Conservation (phyloP, 2,888 invertebrate genomes). For the Sipha maydis region DNA sequence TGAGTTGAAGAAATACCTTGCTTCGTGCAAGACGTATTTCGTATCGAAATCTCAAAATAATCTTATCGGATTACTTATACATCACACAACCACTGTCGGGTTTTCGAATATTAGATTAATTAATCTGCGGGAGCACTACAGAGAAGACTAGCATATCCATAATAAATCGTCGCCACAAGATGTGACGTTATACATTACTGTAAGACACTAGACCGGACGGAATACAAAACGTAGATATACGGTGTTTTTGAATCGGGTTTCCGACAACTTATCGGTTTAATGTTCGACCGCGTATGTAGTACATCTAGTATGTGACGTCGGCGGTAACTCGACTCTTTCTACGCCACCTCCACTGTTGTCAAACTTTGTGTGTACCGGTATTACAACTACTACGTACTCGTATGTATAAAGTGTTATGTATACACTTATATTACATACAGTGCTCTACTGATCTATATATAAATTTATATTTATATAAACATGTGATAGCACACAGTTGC, state of each 20-base stretch:
- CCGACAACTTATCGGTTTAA: neutral
- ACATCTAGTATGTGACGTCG: constrained; percentile 2
- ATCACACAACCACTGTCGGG: no score
- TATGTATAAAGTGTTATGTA: neutral
- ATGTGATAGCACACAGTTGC: neutral
- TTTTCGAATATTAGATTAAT: no score
- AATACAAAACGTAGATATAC: neutral
- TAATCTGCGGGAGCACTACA: no score
- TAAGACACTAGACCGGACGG: no score
- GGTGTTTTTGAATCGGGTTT: neutral
- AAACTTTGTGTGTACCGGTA: neutral
- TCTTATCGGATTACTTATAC: no score
- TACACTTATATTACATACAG: neutral
- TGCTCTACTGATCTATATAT: no score
- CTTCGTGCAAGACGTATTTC: no score
- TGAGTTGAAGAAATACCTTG: no score
- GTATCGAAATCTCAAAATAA: no score
- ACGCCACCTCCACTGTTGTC: neutral
- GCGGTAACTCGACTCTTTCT: neutral
- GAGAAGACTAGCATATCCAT: no score
- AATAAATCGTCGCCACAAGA: no score
- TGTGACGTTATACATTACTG: no score
- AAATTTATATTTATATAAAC: neutral
- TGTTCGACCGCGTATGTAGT: neutral
- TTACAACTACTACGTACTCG: neutral